Evolutionary conservation across 2,113 vertebrate species (phyloP).

Genomic region (Mugil cephalus): DNA sequence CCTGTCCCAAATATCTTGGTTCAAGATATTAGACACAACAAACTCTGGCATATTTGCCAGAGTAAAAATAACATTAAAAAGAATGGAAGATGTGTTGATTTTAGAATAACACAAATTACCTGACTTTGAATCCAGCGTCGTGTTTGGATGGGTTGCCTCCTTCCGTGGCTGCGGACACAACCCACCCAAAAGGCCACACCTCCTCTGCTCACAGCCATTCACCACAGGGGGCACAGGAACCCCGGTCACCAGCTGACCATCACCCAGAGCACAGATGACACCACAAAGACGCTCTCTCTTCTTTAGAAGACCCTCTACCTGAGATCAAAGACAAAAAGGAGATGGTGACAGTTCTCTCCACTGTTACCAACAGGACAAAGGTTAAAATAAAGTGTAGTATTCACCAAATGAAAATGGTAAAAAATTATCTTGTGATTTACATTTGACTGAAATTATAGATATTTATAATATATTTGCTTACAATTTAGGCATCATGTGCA

Average conservation of each 20-base stretch:
- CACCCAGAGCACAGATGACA: conserved; percentile 17
- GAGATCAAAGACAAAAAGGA: neutral
- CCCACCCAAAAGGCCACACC: conserved; percentile 80
- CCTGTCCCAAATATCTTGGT: too few relatives aligned
- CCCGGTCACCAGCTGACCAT: conserved; percentile 66
- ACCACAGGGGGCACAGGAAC: conserved; percentile 63
- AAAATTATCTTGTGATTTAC: too few relatives aligned
- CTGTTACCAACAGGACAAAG: too few relatives aligned
- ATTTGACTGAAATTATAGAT: too few relatives aligned
- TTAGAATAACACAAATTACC: conserved; percentile 55
- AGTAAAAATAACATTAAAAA: too few relatives aligned
- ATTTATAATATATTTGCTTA: too few relatives aligned
- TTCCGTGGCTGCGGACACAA: conserved; percentile 70
- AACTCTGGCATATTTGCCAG: too few relatives aligned
- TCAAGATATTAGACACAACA: too few relatives aligned
- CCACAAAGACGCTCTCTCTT: neutral
- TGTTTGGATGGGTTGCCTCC: conserved; percentile 62
- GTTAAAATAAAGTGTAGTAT: too few relatives aligned
- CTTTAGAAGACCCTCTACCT: conserved; percentile 10
- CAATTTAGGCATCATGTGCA: too few relatives aligned
- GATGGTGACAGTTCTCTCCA: neutral
- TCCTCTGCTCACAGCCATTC: conserved; percentile 85
- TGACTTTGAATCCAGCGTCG: conserved; percentile 67
- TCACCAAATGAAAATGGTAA: too few relatives aligned
- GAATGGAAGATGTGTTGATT: neutral